Base-by-base conservation (phyloP, 2,797 vertebrate genomes). In the Rhinogobio ventralis region DNA sequence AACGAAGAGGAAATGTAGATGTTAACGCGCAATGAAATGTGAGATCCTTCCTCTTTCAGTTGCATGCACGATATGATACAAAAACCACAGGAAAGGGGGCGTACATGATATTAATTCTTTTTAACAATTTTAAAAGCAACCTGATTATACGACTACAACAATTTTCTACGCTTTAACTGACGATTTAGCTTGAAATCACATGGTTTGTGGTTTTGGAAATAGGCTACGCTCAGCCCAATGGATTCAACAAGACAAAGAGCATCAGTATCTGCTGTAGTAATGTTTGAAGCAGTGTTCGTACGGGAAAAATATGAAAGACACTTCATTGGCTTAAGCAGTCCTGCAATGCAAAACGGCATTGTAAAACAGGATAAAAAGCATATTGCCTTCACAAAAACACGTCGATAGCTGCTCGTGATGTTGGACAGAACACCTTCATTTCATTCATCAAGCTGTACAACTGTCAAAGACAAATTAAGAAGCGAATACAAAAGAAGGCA, bases 191-290 rank as follows among this genome's bases (percentile, higher is more conserved):
- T 79, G n/a, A 49, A 77, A 60, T 67, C 17, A n/a, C 57, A 17
- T 36, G 9, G 25, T 81, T 73, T 77, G 55, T 2, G 33, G 39
- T 55, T 10, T 74, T 71, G 60, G 23, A 69, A 72, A 76, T 9
- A 42, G 15, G 28, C 30, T 81, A 67, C 25, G 78, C 57, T 33
- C 42, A 67, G 13, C 60, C 53, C 82, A 33, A 39, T 39, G 25
- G 10, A 78, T 69, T 78, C 33, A 81, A 55, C 55, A 23, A 84
- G 89, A 89, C 88, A 89, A 89, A 87, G 89, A 86, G 84, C 86
- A 72, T 85, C 82, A 80, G 57, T 67, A 25, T 86, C 75, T 49
- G 55, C 53, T 73, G 55, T 49, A 66, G n/a, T 71, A 73, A 51
- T 69, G 69, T 69, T 30, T 81, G 66, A 78, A 68, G 62, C 62